Conservation (phyloP, 2,888 invertebrate genomes). For the Ceratothoa steindachneri region DNA sequence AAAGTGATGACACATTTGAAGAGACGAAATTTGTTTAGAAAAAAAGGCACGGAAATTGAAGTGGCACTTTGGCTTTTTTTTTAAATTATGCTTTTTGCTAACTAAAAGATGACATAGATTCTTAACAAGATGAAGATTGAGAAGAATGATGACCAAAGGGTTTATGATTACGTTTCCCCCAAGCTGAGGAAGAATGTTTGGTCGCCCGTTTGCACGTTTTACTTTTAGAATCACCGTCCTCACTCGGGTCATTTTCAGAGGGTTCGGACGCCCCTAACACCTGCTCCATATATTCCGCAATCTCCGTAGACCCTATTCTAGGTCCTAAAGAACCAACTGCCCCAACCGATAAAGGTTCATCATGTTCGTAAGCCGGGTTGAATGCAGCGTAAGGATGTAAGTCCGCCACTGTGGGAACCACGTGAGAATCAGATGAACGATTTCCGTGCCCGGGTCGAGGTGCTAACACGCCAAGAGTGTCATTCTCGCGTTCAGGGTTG, state of each 20-base stretch:
- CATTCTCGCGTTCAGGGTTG: constrained; percentile 41
- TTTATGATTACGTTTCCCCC: constrained; percentile 41
- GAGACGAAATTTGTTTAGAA: no score
- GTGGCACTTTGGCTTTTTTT: no score
- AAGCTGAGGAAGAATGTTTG: constrained; percentile 34
- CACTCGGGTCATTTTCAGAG: constrained; percentile 42
- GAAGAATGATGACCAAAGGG: constrained; percentile 39
- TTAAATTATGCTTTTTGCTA: no score
- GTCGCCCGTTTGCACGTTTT: constrained; percentile 41
- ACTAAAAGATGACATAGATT: no score
- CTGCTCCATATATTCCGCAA: constrained; percentile 48
- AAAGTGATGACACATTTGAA: no score
- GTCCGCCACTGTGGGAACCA: constrained; percentile 43
- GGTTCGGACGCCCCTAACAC: constrained; percentile 43
- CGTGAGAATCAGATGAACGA: constrained; percentile 28
- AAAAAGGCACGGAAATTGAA: no score
- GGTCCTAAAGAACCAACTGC: constrained; percentile 40
- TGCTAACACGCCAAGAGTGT: constrained; percentile 19
- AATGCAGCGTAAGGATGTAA: constrained; percentile 46
- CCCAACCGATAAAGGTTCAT: constrained; percentile 31
- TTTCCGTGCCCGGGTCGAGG: background rate
- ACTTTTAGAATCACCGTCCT: constrained; percentile 34
- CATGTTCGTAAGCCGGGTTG: constrained; percentile 47
- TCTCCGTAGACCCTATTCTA: constrained; percentile 44
- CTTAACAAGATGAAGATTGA: constrained; percentile 46